Conservation (phyloP, 2,797 vertebrate genomes). For the Muscicapa striata region DNA sequence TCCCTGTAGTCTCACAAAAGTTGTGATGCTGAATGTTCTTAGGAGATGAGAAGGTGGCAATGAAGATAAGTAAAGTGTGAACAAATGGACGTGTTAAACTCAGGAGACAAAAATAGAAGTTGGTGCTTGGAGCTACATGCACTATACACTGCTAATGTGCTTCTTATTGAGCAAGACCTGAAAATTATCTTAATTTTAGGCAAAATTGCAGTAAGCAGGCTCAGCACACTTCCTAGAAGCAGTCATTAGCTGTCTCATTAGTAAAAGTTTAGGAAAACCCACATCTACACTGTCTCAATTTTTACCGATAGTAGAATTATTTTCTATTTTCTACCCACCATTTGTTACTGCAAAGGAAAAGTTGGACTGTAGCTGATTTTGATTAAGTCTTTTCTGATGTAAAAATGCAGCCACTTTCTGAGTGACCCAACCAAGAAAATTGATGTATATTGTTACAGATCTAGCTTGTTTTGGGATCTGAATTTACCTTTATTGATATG, state of each 20-base stretch:
- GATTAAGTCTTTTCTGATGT: neutral
- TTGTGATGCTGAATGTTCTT: neutral
- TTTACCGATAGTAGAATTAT: neutral
- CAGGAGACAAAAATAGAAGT: neutral
- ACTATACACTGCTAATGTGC: neutral
- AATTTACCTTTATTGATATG: neutral
- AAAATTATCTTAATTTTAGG: neutral
- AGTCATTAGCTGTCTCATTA: neutral
- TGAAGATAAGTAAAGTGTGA: neutral
- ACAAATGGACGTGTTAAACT: neutral
- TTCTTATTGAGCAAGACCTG: neutral
- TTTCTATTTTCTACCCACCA: neutral
- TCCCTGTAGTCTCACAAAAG: slow-evolving; percentile 29
- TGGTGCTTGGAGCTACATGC: neutral
- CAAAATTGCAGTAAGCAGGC: neutral
- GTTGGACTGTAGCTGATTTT: neutral
- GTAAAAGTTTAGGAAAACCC: neutral
- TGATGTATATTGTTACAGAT: neutral
- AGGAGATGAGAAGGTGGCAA: neutral
- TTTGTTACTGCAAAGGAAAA: neutral
- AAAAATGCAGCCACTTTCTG: neutral
- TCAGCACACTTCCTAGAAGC: neutral
- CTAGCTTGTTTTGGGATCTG: neutral
- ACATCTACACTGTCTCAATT: neutral
- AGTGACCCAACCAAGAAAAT: neutral